Conservation (phyloP, 2,888 invertebrate species). For the Lacanobia wlatinum region DNA sequence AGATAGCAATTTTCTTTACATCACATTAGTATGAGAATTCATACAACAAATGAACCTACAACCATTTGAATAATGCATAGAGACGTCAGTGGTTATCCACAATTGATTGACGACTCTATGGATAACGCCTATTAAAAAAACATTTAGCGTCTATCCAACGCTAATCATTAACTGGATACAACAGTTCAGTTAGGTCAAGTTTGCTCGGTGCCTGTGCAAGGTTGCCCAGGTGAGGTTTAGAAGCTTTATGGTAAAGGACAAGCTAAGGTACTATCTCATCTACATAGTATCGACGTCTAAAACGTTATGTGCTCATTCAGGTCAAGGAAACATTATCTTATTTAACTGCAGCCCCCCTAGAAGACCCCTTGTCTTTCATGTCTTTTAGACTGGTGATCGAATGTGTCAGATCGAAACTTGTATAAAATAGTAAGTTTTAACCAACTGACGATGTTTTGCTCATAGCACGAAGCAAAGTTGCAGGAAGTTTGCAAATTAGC, state of each 20-base stretch:
- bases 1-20: slow-evolving; percentile 7
- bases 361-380: background rate
- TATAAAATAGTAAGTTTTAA: background rate
- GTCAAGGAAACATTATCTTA: background rate
- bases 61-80: slow-evolving; percentile 29
- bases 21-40: slow-evolving; percentile 18
- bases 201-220: slow-evolving; percentile 66
- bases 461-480: slow-evolving; percentile 14
- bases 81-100: slow-evolving; percentile 31
- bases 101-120: slow-evolving; percentile 49
- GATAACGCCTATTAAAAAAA: slow-evolving; percentile 50
- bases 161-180: slow-evolving; percentile 58
- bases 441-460: background rate
- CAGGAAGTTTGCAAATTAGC: slow-evolving; percentile 23
- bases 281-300: background rate
- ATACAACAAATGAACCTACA: slow-evolving; percentile 28
- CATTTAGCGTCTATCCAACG: slow-evolving; percentile 59
- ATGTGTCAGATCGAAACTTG: background rate
- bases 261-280: background rate
- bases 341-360: background rate
- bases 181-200: slow-evolving; percentile 73
- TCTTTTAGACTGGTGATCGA: background rate
- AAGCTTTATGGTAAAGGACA: slow-evolving; percentile 43
- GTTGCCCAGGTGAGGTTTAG: slow-evolving; percentile 65
- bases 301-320: background rate